Conservation (phyloP, 37 sponge, comb jelly and placozoan genomes). For the Cladorhizidae sp. region DNA sequence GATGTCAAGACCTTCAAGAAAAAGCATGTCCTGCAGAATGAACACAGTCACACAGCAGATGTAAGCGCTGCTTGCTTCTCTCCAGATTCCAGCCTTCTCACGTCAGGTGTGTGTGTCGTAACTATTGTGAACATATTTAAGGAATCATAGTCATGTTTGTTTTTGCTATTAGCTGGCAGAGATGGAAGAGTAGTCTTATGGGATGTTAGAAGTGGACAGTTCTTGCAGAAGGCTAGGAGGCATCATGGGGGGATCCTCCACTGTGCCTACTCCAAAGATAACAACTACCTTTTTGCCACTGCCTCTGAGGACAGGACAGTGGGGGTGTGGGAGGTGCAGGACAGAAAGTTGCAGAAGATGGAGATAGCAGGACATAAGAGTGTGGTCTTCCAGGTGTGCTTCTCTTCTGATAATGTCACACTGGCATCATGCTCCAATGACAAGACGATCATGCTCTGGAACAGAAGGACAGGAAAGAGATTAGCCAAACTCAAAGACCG, state of each 20-base stretch:
- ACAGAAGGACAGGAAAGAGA: slow-evolving; percentile 64
- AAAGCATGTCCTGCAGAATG: slow-evolving; percentile 23
- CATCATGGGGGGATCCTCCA: slow-evolving; percentile 49
- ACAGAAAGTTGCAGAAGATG: slow-evolving; percentile 27
- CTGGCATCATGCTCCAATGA: slow-evolving; percentile 80
- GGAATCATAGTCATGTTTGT: neutral
- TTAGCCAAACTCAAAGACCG: slow-evolving; percentile 60
- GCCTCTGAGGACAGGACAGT: slow-evolving; percentile 59
- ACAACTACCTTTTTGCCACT: slow-evolving; percentile 54
- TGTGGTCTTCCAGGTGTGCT: slow-evolving; percentile 66
- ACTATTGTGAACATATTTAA: neutral
- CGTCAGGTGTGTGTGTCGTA: slow-evolving; percentile 17
- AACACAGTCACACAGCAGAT: slow-evolving; percentile 51
- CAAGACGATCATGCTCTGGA: slow-evolving; percentile 73
- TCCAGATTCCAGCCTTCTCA: slow-evolving; percentile 55
- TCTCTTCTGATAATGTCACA: slow-evolving; percentile 71
- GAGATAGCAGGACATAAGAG: slow-evolving; percentile 65
- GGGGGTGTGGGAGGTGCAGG: slow-evolving; percentile 49
- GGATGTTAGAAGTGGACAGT: slow-evolving; percentile 58
- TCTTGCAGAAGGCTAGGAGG: slow-evolving; percentile 29
- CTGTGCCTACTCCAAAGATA: slow-evolving; percentile 57
- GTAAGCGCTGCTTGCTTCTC: slow-evolving; percentile 81
- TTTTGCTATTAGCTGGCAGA: neutral
- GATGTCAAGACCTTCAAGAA: slow-evolving; percentile 43
- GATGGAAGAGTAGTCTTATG: slow-evolving; percentile 68